Base-by-base conservation (phyloP, 2,888 invertebrate genomes). In the Drosophila demipolita region DNA sequence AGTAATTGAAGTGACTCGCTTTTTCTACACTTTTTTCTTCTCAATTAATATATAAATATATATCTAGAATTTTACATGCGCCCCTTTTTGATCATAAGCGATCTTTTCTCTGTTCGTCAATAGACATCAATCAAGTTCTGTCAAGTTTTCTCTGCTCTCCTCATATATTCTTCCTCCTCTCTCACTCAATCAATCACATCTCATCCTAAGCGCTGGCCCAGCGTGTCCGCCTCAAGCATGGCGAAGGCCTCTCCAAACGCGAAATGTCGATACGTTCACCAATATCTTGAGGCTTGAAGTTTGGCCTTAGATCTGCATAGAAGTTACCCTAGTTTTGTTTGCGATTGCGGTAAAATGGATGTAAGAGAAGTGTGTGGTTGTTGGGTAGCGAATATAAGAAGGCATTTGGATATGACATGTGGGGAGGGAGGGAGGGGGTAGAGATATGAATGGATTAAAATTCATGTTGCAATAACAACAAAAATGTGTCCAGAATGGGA, bases 391-490 rank as follows among this genome's bases (percentile, higher is more conserved):
- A 55, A 20, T 77, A 29, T 23, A 20, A 45, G 60, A 33, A 73
- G 50, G 53, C 53, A 82, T 80, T 64, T 69, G 54, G 26, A 5
- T 26, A 26, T 26, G 26, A 26, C 26, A 26, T 26, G 35, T 17
- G 53, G 61, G 45, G 35, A 17, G 53, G 61, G 45, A 65, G 33
- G 64, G 70, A 32, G 53, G 50, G 29, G 60, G 50, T 48, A 80
- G 49, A 78, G 73, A 82, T 66, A 78, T 78, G 79, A 78, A 82
- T 60, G 55, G 55, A 68, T 73, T 78, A 68, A 74, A 73, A 73
- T 33, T 66, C 66, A 65, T 70, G 54, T 61, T 73, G 71, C 52
- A 80, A 55, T 54, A 23, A 40, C 64, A 53, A 66, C 59, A 67
- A 59, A 60, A 52, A 57, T 76, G 38, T 52, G 40, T 40, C 45